phyloP scores from a whole-genome alignment of 1,140 invertebrate genomes.

The Drosophila hydei region DNA sequence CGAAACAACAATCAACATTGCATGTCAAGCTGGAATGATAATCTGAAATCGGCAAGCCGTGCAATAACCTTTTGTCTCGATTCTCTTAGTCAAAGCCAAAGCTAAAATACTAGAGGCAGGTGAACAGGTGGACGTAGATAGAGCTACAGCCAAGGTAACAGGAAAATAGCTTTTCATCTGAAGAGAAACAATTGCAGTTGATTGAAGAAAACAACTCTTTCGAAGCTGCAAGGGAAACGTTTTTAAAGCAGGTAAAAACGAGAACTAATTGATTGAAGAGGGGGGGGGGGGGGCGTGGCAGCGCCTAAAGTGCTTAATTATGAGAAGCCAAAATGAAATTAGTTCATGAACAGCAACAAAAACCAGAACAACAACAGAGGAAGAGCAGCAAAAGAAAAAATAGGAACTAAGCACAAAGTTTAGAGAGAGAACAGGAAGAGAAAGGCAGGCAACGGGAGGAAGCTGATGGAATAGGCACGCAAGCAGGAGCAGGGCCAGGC shows the following conservation, averaged over 20 bases:
- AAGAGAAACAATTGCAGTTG: neutral
- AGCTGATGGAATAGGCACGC: neutral
- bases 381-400: slow-evolving; percentile 15
- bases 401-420: slow-evolving; percentile 9
- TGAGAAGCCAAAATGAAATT: slow-evolving; percentile 51
- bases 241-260: slow-evolving; percentile 17
- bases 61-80: slow-evolving; percentile 70
- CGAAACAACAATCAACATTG: slow-evolving; percentile 49
- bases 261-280: slow-evolving; percentile 34
- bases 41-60: slow-evolving; percentile 64
- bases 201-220: neutral
- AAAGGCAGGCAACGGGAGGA: neutral
- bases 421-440: neutral
- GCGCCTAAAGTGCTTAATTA: slow-evolving; percentile 44
- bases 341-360: slow-evolving; percentile 57
- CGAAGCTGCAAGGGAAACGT: neutral
- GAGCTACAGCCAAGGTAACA: neutral
- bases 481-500: no score
- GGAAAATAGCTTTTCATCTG: slow-evolving; percentile 5
- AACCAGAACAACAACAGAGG: slow-evolving; percentile 24
- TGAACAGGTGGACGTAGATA: neutral
- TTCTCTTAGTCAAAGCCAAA: slow-evolving; percentile 1
- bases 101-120: slow-evolving; percentile 4
- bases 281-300: neutral
- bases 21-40: slow-evolving; percentile 73